Base-by-base conservation (phyloP, 2,113 vertebrate genomes). In the Cyprinodon tularosa region DNA sequence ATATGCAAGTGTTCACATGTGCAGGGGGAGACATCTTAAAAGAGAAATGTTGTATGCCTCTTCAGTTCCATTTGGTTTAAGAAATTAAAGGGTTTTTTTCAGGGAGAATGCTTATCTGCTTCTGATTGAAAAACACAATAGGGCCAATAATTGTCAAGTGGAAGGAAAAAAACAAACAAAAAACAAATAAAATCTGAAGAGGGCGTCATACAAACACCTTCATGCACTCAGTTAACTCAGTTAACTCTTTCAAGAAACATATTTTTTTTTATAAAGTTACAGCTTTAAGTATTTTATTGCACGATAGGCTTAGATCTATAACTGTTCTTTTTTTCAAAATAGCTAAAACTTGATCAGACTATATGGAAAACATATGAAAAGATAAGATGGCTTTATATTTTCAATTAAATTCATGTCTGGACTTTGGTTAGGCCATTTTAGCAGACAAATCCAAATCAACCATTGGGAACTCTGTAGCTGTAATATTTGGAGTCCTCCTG, bases 21-120 rank as follows among this genome's bases (percentile, higher is more conserved):
- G 11, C 61, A 8, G 5, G 61, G 81, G 64, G 42, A 81, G 79
- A 85, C 62, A 70, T 74, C 72, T 86, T 80, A 81, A 71, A 75
- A 45, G 40, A 70, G 65, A 65, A 76, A 78, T 72, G 65, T 71
- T 12, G 61, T 90, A 86, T 90, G 90, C 90, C 88, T 87, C 48
- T 72, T 71, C 44, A 64, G 62, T 44, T n/a, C 68, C 66, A 75
- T 59, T 74, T 74, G 69, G 38, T 63, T 63, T 62, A 72, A 81
- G 66, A 81, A 76, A 80, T 83, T 85, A 75, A 72, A 81, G 61
- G 36, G 76, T 85, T 72, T 53, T 50, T n/a, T 53, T 57, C 50
- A n/a, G 50, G 50, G 50, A 57, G 8, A 6, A 74, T 17, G 38
- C 1, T n/a, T 39, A 17, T 6, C 12, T 63, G 38, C 15, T 7